Percentiles rank a stretch among this genome's conserved stretches.
Conservation (phyloP, 2,113 vertebrate species). For the Chloroceryle aenea region DNA sequence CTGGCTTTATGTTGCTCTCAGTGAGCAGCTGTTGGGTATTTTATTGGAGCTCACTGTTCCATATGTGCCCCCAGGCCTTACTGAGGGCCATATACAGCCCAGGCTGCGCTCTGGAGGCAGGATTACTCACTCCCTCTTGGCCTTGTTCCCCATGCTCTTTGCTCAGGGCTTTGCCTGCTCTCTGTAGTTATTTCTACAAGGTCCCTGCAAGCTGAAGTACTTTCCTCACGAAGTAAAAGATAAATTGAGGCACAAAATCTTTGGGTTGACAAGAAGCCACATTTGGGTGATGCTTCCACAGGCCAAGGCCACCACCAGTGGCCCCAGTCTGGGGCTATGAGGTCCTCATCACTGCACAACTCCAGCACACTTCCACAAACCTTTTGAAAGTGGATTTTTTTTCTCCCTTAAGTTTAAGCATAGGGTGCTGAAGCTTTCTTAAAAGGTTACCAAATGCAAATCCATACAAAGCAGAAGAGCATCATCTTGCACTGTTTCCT, state of each 20-base stretch:
- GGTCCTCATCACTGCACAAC: background rate
- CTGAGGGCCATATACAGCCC: background rate
- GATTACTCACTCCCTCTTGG: constrained; percentile 33
- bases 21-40: constrained; percentile 38
- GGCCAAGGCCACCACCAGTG: background rate
- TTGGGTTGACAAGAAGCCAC: background rate
- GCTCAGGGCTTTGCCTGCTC: background rate
- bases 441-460: background rate
- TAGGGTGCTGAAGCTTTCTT: background rate
- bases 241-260: background rate
- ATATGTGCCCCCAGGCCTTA: background rate
- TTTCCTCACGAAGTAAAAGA: background rate
- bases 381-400: background rate
- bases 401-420: background rate
- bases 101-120: background rate
- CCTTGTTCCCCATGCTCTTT: background rate
- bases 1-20: background rate
- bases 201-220: background rate
- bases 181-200: background rate
- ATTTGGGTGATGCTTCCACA: rapidly evolving
- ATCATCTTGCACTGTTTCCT: background rate
- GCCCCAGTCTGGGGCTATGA: background rate
- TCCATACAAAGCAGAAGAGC: background rate
- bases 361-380: background rate
- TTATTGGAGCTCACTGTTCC: constrained; percentile 26